Evolutionary conservation across 2,888 invertebrate species (phyloP).

Genomic region (Brachyptera risi): DNA sequence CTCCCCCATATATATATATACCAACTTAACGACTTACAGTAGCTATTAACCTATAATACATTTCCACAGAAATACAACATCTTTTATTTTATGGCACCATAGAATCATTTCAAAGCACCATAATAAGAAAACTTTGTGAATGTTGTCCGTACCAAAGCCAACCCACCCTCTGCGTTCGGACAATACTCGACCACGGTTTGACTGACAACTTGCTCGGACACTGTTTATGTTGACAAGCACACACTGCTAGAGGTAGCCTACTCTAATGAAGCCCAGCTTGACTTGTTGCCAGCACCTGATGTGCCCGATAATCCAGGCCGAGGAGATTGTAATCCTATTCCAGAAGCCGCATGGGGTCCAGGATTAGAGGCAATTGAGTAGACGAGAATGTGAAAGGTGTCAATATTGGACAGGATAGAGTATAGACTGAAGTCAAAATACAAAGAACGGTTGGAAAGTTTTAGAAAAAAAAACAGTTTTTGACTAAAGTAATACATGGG

Average conservation of each 20-base stretch:
- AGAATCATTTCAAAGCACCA: no score
- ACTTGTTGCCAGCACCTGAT: neutral
- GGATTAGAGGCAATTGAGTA: conserved; percentile 2
- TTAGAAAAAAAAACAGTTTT: no score
- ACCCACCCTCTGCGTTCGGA: no score
- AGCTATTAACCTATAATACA: no score
- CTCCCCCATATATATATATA: no score
- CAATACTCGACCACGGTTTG: neutral
- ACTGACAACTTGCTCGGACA: neutral
- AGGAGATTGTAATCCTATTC: neutral
- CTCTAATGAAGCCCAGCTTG: neutral
- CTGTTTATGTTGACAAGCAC: neutral
- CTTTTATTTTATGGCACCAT: no score
- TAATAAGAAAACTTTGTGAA: no score
- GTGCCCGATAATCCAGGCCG: neutral
- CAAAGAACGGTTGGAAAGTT: no score
- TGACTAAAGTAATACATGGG: no score
- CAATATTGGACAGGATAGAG: conserved; percentile 43
- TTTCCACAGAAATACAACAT: no score
- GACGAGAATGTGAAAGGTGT: neutral
- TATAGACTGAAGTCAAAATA: conserved; percentile 69
- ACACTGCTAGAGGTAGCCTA: neutral
- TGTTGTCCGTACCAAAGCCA: no score
- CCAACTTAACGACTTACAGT: no score
- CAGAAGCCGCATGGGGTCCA: neutral